Base-by-base conservation (phyloP, 2,888 invertebrate genomes). In the Caenorhabditis sinica region DNA sequence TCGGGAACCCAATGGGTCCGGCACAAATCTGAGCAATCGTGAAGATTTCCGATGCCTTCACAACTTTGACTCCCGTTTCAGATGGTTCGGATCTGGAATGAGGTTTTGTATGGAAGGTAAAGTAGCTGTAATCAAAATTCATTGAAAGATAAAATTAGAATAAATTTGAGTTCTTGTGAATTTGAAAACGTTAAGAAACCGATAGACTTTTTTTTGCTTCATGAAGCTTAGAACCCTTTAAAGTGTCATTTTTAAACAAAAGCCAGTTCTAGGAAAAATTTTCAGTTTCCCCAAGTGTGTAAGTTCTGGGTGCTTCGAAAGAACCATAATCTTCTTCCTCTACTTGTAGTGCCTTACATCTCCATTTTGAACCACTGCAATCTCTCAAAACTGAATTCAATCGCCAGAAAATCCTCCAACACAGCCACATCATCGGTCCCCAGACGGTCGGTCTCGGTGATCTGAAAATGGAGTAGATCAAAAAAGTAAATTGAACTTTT, bases 321-420 rank as follows among this genome's bases (percentile, higher is more conserved):
- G n/a, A 30, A 33, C 45, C 8, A 43, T 11, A 49, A 51, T 11
- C 20, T 25, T n/a, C 53, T 23, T 1, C 53, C 45, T 17, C 15
- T 45, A 5, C 17, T 15, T 1, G 15, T 20, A 4, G 20, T 25
- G 9, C 3, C 58, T 56, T 43, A 75, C 71, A 83, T 74, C 43
- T 81, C 84, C 43, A 84, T 33, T 20, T 66, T 63, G 30, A 84
- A 73, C 81, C 63, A 81, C 76, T 84, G 84, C 4, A 73, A 23
- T 20, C 84, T 25, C 61, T 84, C 84, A 20, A 84, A 81, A 68
- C 68, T 61, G 58, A 73, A 84, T 23, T 84, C 84, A 13, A 84
- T 72, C 9, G 72, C 76, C 30, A 84, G 66, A 4, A 84, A 30
- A 53, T 84, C 76, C n/a, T 81, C 81, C 28, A 84, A 36, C 15